Conservation (phyloP, 2,888 invertebrate genomes). For the Amphipyra berbera region DNA sequence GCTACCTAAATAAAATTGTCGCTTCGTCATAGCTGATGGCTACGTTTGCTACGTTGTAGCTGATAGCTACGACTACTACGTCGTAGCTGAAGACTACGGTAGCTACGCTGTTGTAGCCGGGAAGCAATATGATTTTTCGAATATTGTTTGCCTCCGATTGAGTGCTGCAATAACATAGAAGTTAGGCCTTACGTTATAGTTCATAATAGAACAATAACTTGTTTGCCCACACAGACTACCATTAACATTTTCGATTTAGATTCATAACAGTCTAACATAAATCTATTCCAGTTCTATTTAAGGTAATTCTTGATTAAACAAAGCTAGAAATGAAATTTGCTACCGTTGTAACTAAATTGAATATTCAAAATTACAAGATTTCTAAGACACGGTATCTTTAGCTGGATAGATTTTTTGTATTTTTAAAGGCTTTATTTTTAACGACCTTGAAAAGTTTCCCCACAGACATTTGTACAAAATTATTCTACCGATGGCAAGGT, state of each 20-base stretch:
- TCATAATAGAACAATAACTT: background rate
- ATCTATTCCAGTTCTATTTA: conserved; percentile 4
- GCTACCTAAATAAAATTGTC: too few relatives aligned
- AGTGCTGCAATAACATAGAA: too few relatives aligned
- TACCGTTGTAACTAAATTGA: background rate
- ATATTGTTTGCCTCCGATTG: too few relatives aligned
- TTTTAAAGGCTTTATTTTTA: background rate
- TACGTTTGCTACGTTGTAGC: too few relatives aligned
- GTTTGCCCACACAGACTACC: background rate
- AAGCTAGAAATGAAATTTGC: conserved; percentile 14
- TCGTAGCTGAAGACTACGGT: too few relatives aligned
- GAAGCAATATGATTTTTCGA: too few relatives aligned
- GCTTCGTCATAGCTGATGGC: too few relatives aligned
- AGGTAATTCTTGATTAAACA: conserved; percentile 9
- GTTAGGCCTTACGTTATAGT: background rate
- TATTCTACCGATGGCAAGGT: too few relatives aligned
- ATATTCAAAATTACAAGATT: conserved; percentile 9
- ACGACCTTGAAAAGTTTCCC: too few relatives aligned
- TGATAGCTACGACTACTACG: too few relatives aligned
- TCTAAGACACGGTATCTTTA: background rate
- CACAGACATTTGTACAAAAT: too few relatives aligned
- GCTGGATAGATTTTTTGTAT: background rate
- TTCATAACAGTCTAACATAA: conserved; percentile 15
- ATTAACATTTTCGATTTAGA: background rate
- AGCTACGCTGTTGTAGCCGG: too few relatives aligned